A percentile compares a stretch with the other conserved stretches of the same genome.
Conservation (phyloP, 2,888 invertebrate species). For the Glaucopsyche alexis region DNA sequence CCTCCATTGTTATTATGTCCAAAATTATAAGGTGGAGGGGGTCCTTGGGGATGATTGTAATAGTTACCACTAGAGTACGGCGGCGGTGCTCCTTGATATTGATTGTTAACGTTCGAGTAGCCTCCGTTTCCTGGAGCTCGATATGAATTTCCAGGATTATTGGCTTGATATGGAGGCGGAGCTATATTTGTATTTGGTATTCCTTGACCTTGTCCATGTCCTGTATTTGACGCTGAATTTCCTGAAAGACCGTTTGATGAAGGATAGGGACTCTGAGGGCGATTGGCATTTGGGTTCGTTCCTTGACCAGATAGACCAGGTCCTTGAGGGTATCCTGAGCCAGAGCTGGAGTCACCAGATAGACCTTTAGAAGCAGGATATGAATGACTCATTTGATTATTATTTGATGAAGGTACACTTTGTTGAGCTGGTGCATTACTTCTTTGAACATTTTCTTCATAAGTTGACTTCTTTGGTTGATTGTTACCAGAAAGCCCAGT, state of each 20-base stretch:
- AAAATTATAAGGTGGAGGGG: slow-evolving; percentile 59
- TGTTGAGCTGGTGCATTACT: slow-evolving; percentile 54
- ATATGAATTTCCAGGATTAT: slow-evolving; percentile 51
- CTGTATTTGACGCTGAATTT: slow-evolving; percentile 43
- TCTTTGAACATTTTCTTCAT: slow-evolving; percentile 63
- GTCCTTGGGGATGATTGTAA: slow-evolving; percentile 59
- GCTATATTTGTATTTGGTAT: slow-evolving; percentile 35
- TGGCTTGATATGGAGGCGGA: slow-evolving; percentile 42
- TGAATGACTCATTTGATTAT: slow-evolving; percentile 50
- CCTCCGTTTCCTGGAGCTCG: slow-evolving; percentile 58
- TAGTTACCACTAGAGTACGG: slow-evolving; percentile 56
- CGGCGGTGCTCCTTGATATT: slow-evolving; percentile 60
- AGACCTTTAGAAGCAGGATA: slow-evolving; percentile 64
- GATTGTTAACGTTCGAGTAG: slow-evolving; percentile 52
- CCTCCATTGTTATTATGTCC: slow-evolving; percentile 50
- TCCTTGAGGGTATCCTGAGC: slow-evolving; percentile 44
- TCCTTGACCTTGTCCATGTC: slow-evolving; percentile 37
- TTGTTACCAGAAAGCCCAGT: slow-evolving; percentile 61
- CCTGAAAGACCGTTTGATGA: slow-evolving; percentile 61
- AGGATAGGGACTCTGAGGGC: slow-evolving; percentile 48
- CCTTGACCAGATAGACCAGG: slow-evolving; percentile 43
- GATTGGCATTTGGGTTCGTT: slow-evolving; percentile 28
- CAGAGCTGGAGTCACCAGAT: slow-evolving; percentile 54
- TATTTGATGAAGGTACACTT: slow-evolving; percentile 40
- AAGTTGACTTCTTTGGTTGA: slow-evolving; percentile 52